Conservation (phyloP, 2,113 vertebrate genomes). For the Struthidea cinerea region DNA sequence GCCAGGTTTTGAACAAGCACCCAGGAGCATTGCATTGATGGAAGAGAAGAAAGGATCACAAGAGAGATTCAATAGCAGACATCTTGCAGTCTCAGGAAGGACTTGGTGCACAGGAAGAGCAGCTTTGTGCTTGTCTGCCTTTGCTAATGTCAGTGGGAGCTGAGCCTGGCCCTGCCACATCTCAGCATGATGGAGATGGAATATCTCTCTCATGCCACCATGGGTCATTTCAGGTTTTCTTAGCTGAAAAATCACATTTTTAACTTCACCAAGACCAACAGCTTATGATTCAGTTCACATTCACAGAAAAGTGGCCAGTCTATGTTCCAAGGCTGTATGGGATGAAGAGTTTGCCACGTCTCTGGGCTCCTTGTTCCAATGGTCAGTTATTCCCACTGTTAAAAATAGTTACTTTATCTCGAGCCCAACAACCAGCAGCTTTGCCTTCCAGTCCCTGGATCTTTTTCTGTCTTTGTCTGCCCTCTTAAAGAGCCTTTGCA, state of each 20-base stretch:
- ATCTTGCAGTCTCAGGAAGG: background rate
- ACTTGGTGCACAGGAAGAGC: background rate
- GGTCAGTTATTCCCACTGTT: constrained; percentile 36
- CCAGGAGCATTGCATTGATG: background rate
- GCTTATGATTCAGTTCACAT: background rate
- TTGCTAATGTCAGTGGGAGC: background rate
- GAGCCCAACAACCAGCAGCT: background rate
- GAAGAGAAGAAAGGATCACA: background rate
- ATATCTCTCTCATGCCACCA: background rate
- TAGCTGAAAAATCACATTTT: background rate
- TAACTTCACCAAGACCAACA: background rate
- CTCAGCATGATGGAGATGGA: background rate
- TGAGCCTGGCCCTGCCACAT: background rate
- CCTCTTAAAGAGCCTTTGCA: constrained; percentile 40
- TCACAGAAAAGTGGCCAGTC: background rate
- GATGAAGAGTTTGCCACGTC: background rate
- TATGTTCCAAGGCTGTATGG: background rate
- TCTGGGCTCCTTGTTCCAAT: background rate
- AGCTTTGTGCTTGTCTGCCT: background rate
- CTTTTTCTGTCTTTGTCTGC: constrained; percentile 26
- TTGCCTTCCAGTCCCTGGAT: background rate
- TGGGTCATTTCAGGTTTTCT: background rate
- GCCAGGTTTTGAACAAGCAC: background rate
- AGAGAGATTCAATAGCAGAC: background rate
- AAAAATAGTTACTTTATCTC: constrained; percentile 52